These are phyloP conservation scores for Scyliorhinus canicula DNA, from an alignment of 2,797 vertebrate genomes.

Conservation along the genomic window DNA sequence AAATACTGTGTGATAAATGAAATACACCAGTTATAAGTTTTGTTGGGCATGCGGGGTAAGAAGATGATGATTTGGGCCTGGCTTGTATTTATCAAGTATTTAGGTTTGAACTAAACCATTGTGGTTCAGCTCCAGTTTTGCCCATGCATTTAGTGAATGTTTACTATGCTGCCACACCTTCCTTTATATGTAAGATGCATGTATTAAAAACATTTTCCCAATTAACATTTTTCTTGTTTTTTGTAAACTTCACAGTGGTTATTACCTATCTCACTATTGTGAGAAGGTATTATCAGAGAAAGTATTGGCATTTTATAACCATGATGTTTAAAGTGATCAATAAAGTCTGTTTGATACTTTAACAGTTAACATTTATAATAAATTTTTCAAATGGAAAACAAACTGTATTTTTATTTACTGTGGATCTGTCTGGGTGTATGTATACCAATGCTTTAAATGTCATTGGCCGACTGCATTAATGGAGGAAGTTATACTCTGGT, in stretches of 20 bases:
- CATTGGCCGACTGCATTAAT: background rate
- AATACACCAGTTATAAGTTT: background rate
- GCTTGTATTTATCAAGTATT: background rate
- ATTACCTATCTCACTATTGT: background rate
- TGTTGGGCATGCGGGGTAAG: background rate
- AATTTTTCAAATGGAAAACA: background rate
- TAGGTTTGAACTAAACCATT: background rate
- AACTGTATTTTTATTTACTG: background rate
- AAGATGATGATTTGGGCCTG: background rate
- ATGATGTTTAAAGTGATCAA: conserved; percentile 12
- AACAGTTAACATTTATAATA: conserved; percentile 36
- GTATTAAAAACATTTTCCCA: background rate
- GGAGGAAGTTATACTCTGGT: no score
- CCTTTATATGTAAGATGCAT: background rate
- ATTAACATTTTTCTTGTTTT: background rate
- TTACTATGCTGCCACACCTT: background rate
- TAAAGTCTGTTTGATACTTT: conserved; percentile 12
- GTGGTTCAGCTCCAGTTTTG: background rate
- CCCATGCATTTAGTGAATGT: background rate
- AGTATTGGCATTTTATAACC: conserved; percentile 28
- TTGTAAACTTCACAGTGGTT: background rate
- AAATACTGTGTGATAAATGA: background rate
- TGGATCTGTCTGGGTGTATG: background rate
- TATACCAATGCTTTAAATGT: background rate
- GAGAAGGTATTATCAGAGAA: background rate